Conservation (phyloP, 2,113 vertebrate species). For the Sciurus niger region DNA sequence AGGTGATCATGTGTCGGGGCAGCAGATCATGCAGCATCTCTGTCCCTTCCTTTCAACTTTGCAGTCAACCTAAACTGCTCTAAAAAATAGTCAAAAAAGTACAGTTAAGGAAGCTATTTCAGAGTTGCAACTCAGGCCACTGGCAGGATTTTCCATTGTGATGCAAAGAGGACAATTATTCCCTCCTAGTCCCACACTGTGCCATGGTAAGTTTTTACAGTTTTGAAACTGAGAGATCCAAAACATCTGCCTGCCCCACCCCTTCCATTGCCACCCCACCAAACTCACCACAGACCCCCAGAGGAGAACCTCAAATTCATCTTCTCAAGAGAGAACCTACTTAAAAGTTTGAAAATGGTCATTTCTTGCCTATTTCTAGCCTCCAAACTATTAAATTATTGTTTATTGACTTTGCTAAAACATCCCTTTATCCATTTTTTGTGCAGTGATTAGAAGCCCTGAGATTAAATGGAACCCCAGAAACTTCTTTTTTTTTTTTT, state of each 20-base stretch:
- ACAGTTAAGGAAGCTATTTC: neutral
- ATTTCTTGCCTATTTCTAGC: neutral
- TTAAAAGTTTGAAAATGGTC: neutral
- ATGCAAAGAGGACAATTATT: neutral
- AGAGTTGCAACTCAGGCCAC: neutral
- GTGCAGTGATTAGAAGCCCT: neutral
- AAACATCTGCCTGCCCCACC: neutral
- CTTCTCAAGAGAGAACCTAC: neutral
- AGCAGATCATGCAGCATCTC: neutral
- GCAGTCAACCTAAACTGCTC: neutral
- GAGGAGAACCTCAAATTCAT: neutral
- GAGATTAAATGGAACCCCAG: too few relatives aligned
- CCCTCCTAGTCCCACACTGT: neutral
- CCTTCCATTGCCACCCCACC: too few relatives aligned
- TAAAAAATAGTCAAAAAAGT: neutral
- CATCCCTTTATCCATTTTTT: neutral
- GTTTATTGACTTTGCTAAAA: neutral
- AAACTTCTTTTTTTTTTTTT: neutral
- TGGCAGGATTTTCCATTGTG: slow-evolving; percentile 30
- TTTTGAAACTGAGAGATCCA: neutral
- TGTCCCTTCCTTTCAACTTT: neutral
- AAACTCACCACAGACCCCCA: neutral
- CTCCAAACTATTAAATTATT: neutral
- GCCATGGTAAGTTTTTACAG: neutral
- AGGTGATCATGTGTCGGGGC: neutral